These are phyloP conservation scores for Alectoris magna DNA, from an alignment of 2,797 vertebrate species.

Conservation along the genomic window DNA sequence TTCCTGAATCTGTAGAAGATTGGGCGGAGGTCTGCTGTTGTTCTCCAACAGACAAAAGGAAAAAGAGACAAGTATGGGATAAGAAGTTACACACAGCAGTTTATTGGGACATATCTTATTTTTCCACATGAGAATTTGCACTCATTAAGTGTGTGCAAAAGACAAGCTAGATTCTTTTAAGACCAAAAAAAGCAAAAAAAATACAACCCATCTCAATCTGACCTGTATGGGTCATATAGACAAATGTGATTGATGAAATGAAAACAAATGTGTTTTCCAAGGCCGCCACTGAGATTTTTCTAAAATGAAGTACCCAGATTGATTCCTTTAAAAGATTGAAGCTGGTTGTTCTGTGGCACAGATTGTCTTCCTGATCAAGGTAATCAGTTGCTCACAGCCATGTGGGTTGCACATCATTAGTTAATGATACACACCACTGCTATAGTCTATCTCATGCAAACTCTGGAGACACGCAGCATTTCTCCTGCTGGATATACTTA, in stretches of 20 bases:
- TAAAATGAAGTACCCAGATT: not conserved
- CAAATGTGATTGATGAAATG: not conserved
- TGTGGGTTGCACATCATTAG: not conserved
- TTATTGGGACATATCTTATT: not conserved
- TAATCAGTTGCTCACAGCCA: not conserved
- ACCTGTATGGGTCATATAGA: fast-evolving
- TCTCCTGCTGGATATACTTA: not conserved
- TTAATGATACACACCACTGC: not conserved
- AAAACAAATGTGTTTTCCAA: not conserved
- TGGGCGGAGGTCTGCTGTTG: not conserved
- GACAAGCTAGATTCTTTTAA: not conserved
- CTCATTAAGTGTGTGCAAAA: not conserved
- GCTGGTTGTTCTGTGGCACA: not conserved
- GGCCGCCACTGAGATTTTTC: not conserved
- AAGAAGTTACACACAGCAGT: not conserved
- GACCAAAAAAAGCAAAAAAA: not conserved
- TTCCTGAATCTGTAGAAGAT: not conserved
- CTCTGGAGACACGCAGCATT: not conserved
- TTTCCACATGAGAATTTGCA: not conserved
- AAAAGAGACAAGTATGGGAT: not conserved
- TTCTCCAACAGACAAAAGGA: not conserved
- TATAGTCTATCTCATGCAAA: not conserved
- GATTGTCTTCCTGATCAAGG: not conserved
- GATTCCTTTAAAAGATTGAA: not conserved
- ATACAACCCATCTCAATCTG: not conserved